Evolutionary conservation across 2,888 invertebrate genomes (phyloP).

Genomic region (Machimus rusticus): DNA sequence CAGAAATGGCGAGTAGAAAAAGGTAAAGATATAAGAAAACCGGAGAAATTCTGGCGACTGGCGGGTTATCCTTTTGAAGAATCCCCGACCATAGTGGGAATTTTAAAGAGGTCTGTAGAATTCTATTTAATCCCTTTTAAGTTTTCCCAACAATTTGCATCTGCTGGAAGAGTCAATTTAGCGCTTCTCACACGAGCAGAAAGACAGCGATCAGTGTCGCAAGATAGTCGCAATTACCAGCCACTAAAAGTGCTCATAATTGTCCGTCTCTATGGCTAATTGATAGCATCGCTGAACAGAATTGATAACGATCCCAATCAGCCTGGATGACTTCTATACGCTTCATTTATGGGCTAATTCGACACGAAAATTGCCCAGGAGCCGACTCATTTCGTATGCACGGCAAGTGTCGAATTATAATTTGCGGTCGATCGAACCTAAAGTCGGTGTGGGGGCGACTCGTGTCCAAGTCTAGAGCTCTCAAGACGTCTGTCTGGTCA

Average conservation of each 20-base stretch:
- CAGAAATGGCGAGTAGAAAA: background rate
- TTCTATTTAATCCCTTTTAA: background rate
- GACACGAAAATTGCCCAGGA: background rate
- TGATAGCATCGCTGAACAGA: conserved; percentile 1
- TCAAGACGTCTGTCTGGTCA: background rate
- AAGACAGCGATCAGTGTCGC: background rate
- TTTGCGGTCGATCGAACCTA: background rate
- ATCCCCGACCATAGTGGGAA: background rate
- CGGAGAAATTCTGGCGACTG: background rate
- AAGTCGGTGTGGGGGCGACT: background rate
- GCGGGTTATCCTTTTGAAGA: background rate
- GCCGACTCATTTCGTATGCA: conserved; percentile 1
- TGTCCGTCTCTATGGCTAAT: conserved; percentile 1
- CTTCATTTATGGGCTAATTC: background rate
- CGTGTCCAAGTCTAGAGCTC: background rate
- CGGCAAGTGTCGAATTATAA: background rate
- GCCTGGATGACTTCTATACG: background rate
- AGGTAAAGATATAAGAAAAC: background rate
- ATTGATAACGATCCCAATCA: background rate
- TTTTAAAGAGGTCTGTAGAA: background rate
- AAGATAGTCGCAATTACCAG: conserved; percentile 1
- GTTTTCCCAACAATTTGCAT: background rate
- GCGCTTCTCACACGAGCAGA: background rate
- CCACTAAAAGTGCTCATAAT: conserved; percentile 3
- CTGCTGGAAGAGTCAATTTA: background rate